phyloP scores from a whole-genome alignment of 1,140 invertebrate genomes.

The Akabosia matsudoensis region DNA sequence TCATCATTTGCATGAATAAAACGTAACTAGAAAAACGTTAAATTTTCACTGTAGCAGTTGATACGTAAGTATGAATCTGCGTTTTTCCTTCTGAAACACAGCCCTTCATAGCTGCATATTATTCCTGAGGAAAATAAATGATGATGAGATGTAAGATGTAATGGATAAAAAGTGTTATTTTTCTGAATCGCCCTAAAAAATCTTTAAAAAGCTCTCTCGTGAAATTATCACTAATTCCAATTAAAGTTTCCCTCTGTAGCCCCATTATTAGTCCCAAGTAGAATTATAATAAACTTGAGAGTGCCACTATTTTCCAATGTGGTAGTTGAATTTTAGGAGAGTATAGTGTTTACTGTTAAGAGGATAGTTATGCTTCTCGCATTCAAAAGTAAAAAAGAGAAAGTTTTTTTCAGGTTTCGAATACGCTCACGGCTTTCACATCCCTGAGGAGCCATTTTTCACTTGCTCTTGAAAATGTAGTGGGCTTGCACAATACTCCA shows the following conservation, averaged over 20 bases:
- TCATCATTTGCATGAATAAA: not conserved
- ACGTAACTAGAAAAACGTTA: not conserved
- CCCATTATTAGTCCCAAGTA: slow-evolving; percentile 1
- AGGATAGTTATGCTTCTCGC: not conserved
- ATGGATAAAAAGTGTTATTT: slow-evolving; percentile 1
- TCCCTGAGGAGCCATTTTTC: slow-evolving; percentile 23
- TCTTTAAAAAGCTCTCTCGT: slow-evolving; percentile 9
- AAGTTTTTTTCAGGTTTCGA: slow-evolving; percentile 14
- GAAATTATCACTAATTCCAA: slow-evolving; percentile 22
- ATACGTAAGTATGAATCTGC: no score
- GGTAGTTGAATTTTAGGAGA: slow-evolving; percentile 4
- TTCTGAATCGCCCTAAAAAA: not conserved
- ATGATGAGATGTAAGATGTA: not conserved
- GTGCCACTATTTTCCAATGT: not conserved
- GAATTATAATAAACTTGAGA: not conserved
- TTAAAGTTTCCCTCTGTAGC: slow-evolving; percentile 14
- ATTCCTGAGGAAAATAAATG: not conserved
- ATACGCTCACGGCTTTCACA: slow-evolving; percentile 14
- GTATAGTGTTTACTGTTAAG: not conserved
- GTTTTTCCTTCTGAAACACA: not conserved
- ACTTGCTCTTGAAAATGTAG: slow-evolving; percentile 22
- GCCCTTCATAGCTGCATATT: not conserved
- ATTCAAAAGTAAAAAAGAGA: not conserved
- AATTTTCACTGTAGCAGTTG: no score
- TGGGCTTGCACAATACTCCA: slow-evolving; percentile 17